Evolutionary conservation across 1,140 invertebrate species (phyloP).

Genomic region (Zophobas morio): DNA sequence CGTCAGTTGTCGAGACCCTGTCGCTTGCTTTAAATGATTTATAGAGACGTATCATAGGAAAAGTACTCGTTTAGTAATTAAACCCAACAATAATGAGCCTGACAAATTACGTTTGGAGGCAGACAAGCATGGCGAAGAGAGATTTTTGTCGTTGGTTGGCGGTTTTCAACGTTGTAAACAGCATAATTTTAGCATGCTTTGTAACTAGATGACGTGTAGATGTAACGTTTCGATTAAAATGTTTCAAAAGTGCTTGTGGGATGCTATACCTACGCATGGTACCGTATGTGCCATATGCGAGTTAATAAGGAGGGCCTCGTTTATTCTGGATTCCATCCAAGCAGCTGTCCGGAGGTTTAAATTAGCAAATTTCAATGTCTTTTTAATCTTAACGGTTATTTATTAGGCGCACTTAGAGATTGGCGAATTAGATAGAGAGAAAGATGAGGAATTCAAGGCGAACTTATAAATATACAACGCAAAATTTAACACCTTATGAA

Average conservation of each 20-base stretch:
- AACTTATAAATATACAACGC: conserved; percentile 21
- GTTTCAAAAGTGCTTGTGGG: conserved; percentile 27
- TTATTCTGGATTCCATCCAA: conserved; percentile 46
- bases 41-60: conserved; percentile 28
- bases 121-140: conserved; percentile 28
- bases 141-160: background rate
- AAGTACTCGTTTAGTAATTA: conserved; percentile 45
- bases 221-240: conserved; percentile 48
- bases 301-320: conserved; percentile 48
- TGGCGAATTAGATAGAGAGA: conserved; percentile 35
- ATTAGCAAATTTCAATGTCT: conserved; percentile 50
- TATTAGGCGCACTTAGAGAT: conserved; percentile 47
- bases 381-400: conserved; percentile 47
- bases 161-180: conserved; percentile 35
- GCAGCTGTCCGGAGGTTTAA: conserved; percentile 52
- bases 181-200: conserved; percentile 44
- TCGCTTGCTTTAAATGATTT: conserved; percentile 48
- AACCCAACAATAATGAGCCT: conserved; percentile 40
- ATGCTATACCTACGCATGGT: conserved; percentile 9
- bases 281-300: conserved; percentile 30
- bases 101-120: conserved; percentile 38
- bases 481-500: too few species aligned
- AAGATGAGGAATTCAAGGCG: conserved; percentile 9
- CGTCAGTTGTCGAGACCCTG: conserved; percentile 27
- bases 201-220: conserved; percentile 45